Conservation (phyloP, 2,797 vertebrate species). For the Rhincodon typus region DNA sequence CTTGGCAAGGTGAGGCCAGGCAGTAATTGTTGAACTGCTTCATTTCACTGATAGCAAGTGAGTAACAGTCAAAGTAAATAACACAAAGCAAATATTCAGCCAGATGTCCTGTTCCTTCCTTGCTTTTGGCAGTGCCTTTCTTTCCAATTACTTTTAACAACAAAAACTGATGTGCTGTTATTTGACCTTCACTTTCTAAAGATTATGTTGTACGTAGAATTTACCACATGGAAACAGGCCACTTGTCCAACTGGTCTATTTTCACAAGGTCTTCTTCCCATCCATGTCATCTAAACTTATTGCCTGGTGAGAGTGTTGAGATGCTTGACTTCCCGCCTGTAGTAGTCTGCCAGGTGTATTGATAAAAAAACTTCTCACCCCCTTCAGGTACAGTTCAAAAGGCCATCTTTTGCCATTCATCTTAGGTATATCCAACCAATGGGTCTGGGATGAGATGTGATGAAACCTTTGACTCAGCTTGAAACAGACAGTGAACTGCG, state of each 20-base stretch:
- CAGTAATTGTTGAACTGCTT: background rate
- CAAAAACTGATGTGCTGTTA: background rate
- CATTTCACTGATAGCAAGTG: background rate
- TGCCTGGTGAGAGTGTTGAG: background rate
- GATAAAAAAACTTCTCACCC: background rate
- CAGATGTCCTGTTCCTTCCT: background rate
- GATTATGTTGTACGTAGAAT: background rate
- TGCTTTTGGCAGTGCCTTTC: background rate
- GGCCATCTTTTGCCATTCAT: background rate
- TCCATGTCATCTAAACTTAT: background rate
- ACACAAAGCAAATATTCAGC: background rate
- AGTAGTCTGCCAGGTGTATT: background rate
- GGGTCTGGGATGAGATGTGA: background rate
- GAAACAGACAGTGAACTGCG: background rate
- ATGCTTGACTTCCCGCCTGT: background rate
- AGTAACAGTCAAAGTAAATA: background rate
- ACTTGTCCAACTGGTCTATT: background rate
- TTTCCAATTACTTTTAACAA: background rate
- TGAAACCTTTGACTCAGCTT: background rate
- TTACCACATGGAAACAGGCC: background rate
- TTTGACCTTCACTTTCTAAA: background rate
- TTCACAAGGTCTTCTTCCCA: background rate
- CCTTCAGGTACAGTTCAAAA: background rate
- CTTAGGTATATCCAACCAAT: background rate
- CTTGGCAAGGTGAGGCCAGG: background rate